Evolutionary conservation across 2,888 invertebrate species (phyloP), one percentile per base, ranked within the genome.

Genomic region (Coelogynopora nodosa): DNA sequence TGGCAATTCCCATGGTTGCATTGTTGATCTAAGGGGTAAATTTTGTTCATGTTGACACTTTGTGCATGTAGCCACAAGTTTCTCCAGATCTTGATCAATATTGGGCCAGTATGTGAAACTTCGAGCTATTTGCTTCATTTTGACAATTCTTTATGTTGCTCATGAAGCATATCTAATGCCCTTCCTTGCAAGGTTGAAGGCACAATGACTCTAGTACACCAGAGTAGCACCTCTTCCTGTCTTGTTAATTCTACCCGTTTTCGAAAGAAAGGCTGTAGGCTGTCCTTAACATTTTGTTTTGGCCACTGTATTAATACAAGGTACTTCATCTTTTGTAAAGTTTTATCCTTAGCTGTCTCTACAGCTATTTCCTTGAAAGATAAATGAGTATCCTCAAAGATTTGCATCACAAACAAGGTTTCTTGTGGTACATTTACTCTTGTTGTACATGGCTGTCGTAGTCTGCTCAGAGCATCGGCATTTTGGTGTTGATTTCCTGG

Each of bases 1-100:
- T n/a, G 10, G 26, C 23, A 30, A 18, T 84, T 84, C 49, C 84
- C 84, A 84, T 84, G 84, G 84, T 27, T 84, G 84, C 13, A 84
- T 30, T 31, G 31, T 27, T 67, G 67, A 27, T 84, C 13, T 84
- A 27, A 26, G 84, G 5, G 5, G 84, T 2, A 28, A 30, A 67
- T 84, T 31, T 2, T 27, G 67, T 2, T 29, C 23, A 5, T 5
- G 5, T 80, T 80, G 81, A 28, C 81, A 26, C 2, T 31, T 84
- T 67, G 67, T 5, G 30, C 67, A 31, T 30, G 27, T 30, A 29
- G 29, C 31, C 2, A 31, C 67, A 5, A 18, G n/a, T 84, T 84
- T 67, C 82, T 84, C 84, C n/a, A 84, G 1, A 67, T 30, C 81
- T 23, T 31, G 27, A 80, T 84, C 67, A 2, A 84, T 84, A 1